Conservation (phyloP, 2,888 invertebrate genomes). For the Drosophila subsilvestris region DNA sequence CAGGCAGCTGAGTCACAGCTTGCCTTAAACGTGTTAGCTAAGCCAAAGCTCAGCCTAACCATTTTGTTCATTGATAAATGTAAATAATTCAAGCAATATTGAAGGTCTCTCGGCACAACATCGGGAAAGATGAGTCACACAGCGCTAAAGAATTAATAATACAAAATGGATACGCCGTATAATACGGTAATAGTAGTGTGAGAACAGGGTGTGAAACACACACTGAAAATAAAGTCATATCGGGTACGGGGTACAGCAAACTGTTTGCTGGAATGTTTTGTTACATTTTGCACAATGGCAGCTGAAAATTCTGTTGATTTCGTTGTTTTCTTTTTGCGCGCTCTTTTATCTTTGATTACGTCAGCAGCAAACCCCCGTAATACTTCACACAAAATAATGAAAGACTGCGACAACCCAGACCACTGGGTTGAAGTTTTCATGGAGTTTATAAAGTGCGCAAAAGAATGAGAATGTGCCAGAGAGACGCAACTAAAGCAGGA, state of each 20-base stretch:
- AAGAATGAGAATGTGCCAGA: constrained; percentile 18
- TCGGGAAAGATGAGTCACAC: constrained; percentile 30
- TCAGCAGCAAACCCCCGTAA: constrained; percentile 33
- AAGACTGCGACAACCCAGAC: constrained; percentile 27
- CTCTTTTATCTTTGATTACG: constrained; percentile 54
- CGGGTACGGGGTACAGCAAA: neutral
- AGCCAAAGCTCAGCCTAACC: neutral
- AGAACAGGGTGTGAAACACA: constrained; percentile 4
- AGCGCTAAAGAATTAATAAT: constrained; percentile 8
- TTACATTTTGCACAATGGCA: neutral
- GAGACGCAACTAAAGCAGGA: constrained; percentile 2
- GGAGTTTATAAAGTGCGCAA: constrained; percentile 41
- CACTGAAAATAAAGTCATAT: neutral
- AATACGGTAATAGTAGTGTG: neutral
- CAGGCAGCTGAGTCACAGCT: constrained; percentile 53
- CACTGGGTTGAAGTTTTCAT: neutral
- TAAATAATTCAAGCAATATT: constrained; percentile 12
- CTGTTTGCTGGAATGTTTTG: neutral
- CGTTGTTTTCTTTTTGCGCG: constrained; percentile 13
- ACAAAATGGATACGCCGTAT: too few species aligned
- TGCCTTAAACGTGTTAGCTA: constrained; percentile 19
- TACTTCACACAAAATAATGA: neutral
- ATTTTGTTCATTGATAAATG: constrained; percentile 28
- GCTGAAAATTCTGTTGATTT: constrained; percentile 8
- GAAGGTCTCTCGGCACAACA: constrained; percentile 10